Evolutionary conservation across 2,113 vertebrate species (phyloP), one percentile per base, ranked within the genome.

Genomic region (Paracanthobrama guichenoti): DNA sequence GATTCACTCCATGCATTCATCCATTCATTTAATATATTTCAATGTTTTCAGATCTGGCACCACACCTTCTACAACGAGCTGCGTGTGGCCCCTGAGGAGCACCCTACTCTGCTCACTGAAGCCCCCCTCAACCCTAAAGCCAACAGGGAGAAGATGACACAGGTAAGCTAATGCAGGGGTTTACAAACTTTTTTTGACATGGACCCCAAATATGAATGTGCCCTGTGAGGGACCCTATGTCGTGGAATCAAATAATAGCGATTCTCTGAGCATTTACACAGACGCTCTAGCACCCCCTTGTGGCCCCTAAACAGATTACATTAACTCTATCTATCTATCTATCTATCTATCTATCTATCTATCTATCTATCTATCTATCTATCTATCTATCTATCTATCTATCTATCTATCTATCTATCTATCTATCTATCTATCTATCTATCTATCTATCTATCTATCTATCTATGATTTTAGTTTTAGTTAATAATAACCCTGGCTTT

Each of bases 141-240:
- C 88, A 99, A 99, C 95, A 95, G 98, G 79, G 98, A 99, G 91
- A 99, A 99, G 96, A 99, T 99, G 98, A 99, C 98, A 26, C 98
- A 96, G 94, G 96, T 96, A 79, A 84, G 83, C 46, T 20, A 24
- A 60, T 69, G 66, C 66, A 22, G 20, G 35, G 20, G 9, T 42
- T 69, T 42, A 5, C 18, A 5, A 20, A 20, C 1, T 4, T n/a
- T n/a, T 4, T n/a, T n/a, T 57, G 22, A 11, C 3, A 14, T 12
- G 8, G 31, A 22, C n/a, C 39, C 71, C 10, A 80, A 31, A 12
- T 10, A 44, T 50, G 20, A 76, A 9, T 31, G 60, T 42, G 0
- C 35, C 35, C 8, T 69, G 6, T 16, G 60, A n/a, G 57, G 22
- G 22, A 24, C n/a, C 57, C n/a, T 24, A 60, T 5, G 24, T 2